Base-by-base conservation (phyloP, 2,888 invertebrate species). In the Schrankia costaestrigalis region DNA sequence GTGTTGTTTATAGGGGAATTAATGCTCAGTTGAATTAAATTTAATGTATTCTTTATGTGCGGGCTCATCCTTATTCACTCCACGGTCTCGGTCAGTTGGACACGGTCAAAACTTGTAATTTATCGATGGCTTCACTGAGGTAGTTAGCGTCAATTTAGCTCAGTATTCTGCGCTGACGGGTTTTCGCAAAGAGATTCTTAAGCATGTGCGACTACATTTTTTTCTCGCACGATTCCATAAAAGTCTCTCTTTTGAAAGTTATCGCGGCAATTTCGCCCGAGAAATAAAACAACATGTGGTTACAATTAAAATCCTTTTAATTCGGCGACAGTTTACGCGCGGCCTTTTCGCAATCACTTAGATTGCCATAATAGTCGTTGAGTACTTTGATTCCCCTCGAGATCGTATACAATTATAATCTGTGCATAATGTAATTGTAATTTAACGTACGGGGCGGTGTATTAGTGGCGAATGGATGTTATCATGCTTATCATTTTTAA, bases 401-500 rank as follows among this genome's bases (percentile, higher is more conserved):
- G n/a, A 29, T 8, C 19, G 36, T 42, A 58, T 55, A 42, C 62
- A 59, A 68, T 69, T 64, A 67, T 81, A 76, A 80, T 78, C 73
- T 68, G 65, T 46, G 63, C 62, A 67, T 46, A 74, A 72, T 79
- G 75, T 74, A 78, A 77, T 82, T 81, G 78, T 75, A 78, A 76
- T 83, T 79, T 75, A 78, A 83, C 74, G 70, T 65, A 67, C 56
- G 57, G 76, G 76, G 80, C 80, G 75, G 73, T 72, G 72, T 73
- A 77, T 80, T 78, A 74, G 71, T 65, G 70, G 64, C 66, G 30
- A 14, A 65, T 62, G 69, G 65, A 61, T 65, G 63, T 77, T 81
- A 83, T 83, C 82, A 74, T 68, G 75, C 71, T 78, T 80, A 84
- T 85, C 84, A 81, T 64, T 74, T 75, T 67, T 59, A 70, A 78